phyloP scores from a whole-genome alignment of 2,888 invertebrate genomes.

The Frankliniella intonsa region DNA sequence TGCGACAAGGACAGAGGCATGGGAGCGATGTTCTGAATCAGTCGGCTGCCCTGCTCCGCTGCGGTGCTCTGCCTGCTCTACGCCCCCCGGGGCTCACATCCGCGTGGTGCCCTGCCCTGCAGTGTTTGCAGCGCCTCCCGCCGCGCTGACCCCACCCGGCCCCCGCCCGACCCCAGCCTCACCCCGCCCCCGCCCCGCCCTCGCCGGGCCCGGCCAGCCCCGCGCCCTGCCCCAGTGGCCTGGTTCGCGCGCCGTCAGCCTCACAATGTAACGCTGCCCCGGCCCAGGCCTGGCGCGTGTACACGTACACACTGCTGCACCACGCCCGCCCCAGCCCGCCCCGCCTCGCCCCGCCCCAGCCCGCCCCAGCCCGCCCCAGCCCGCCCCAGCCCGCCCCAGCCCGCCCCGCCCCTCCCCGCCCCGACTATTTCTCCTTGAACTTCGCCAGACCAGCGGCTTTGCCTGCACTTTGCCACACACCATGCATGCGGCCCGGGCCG shows the following conservation, averaged over 20 bases:
- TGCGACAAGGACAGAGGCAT: too few relatives aligned
- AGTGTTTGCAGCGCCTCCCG: not conserved
- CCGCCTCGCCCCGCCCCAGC: not conserved
- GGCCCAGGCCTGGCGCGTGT: not conserved
- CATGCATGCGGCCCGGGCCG: too few relatives aligned
- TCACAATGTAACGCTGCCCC: not conserved
- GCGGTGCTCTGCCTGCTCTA: too few relatives aligned
- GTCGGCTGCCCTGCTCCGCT: not conserved
- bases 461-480: too few relatives aligned
- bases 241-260: slow-evolving; percentile 16
- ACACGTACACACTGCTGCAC: not conserved
- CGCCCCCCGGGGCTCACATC: not conserved
- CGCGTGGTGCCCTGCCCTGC: not conserved
- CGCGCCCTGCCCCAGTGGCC: slow-evolving; percentile 10
- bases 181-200: not conserved
- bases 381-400: not conserved
- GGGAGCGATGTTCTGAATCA: too few relatives aligned
- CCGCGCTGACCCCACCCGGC: not conserved
- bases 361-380: not conserved
- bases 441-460: too few relatives aligned
- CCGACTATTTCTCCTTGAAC: too few relatives aligned
- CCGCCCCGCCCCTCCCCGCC: not conserved
- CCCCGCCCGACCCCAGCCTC: too few relatives aligned
- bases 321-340: not conserved
- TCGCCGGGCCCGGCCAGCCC: not conserved